Conservation (phyloP, 2,797 vertebrate species). For the Pogonophryne albipinna region DNA sequence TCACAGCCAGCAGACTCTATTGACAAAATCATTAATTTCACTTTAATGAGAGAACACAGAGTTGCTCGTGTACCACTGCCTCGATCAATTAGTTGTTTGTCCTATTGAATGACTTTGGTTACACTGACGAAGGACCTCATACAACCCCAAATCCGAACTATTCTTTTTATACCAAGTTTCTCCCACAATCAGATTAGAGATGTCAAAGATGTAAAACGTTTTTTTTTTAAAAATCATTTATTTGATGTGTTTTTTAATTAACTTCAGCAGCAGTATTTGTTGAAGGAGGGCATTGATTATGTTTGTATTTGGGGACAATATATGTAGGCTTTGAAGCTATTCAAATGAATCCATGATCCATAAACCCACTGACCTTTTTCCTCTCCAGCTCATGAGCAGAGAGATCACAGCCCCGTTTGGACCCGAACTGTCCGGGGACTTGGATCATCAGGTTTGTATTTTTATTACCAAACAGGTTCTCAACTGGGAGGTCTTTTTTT, state of each 20-base stretch:
- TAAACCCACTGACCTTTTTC: constrained; percentile 42
- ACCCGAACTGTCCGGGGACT: constrained; percentile 87
- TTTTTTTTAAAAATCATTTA: neutral
- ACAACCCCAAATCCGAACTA: too few relatives aligned
- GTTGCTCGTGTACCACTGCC: too few relatives aligned
- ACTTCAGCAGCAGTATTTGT: neutral
- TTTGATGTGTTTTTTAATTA: neutral
- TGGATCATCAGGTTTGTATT: constrained; percentile 91
- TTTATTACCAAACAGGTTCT: constrained; percentile 1
- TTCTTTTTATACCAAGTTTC: too few relatives aligned
- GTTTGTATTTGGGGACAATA: neutral
- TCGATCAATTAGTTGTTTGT: too few relatives aligned
- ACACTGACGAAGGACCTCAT: too few relatives aligned
- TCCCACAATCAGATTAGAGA: too few relatives aligned
- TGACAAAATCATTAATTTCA: too few relatives aligned
- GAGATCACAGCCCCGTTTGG: constrained; percentile 83
- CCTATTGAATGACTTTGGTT: too few relatives aligned
- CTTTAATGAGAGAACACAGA: too few relatives aligned
- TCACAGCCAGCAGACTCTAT: too few relatives aligned
- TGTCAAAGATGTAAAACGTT: too few relatives aligned
- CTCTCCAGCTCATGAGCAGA: constrained; percentile 92
- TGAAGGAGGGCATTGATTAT: neutral
- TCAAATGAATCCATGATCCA: constrained; percentile 10
- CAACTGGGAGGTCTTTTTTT: neutral
- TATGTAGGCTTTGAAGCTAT: constrained; percentile 4